A percentile compares a stretch with the other conserved stretches of the same genome.
Conservation (phyloP, 2,888 invertebrate species). For the Agrilus mali region DNA sequence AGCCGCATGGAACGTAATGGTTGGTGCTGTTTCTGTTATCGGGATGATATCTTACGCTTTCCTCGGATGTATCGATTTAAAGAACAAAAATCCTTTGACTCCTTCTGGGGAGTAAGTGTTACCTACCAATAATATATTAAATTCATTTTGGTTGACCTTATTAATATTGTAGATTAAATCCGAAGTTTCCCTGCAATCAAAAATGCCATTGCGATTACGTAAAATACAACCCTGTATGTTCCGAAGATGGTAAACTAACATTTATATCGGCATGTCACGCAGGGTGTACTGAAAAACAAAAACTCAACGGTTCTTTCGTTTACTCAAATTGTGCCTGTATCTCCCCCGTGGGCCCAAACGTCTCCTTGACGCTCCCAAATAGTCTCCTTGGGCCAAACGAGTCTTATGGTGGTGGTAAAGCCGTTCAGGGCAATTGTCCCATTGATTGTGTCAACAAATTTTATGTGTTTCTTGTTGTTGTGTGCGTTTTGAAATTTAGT, state of each 20-base stretch:
- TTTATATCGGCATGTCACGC: conserved; percentile 74
- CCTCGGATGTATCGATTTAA: conserved; percentile 52
- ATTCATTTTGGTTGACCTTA: conserved; percentile 1
- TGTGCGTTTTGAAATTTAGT: conserved; percentile 44
- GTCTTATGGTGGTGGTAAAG: conserved; percentile 25
- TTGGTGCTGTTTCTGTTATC: conserved; percentile 47
- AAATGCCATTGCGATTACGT: conserved; percentile 57
- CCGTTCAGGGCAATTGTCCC: conserved; percentile 40
- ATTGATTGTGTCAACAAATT: conserved; percentile 44
- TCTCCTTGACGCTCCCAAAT: conserved; percentile 7
- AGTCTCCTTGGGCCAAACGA: background rate
- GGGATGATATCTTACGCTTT: conserved; percentile 53
- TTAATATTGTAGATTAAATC: conserved; percentile 28
- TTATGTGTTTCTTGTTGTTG: conserved; percentile 40
- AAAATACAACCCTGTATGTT: conserved; percentile 62
- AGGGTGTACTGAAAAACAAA: conserved; percentile 45
- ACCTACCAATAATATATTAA: conserved; percentile 3
- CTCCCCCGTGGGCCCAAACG: conserved; percentile 9
- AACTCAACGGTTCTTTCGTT: conserved; percentile 36
- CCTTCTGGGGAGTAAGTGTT: conserved; percentile 29
- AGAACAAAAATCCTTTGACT: conserved; percentile 35
- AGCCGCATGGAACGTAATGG: conserved; percentile 56
- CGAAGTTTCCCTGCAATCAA: conserved; percentile 43
- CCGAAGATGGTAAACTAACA: conserved; percentile 44
- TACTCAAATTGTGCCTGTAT: conserved; percentile 40